Percentiles rank a stretch among this genome's conserved stretches.
These are phyloP conservation scores for Melopsittacus undulatus DNA, from an alignment of 2,797 vertebrate genomes.

Conservation along the genomic window DNA sequence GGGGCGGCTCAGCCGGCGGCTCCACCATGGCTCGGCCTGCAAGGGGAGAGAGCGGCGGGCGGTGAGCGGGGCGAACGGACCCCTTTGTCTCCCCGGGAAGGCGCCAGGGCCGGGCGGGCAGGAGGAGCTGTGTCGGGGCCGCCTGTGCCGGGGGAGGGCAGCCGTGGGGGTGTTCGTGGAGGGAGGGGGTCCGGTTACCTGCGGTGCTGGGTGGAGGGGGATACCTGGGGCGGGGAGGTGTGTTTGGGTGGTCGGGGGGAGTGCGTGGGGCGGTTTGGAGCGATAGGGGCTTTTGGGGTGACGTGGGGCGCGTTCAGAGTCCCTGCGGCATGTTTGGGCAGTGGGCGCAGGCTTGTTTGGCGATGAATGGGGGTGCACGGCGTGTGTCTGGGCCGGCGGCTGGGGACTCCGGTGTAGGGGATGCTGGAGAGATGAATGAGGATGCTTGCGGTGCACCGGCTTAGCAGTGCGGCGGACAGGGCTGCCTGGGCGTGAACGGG, in stretches of 20 bases:
- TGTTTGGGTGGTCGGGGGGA: neutral
- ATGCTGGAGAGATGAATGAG: neutral
- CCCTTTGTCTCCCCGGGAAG: neutral
- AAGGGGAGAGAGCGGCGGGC: neutral
- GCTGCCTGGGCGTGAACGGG: neutral
- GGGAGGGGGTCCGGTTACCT: neutral
- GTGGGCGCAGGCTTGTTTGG: neutral
- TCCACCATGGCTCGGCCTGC: conserved; percentile 74
- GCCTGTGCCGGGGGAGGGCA: neutral
- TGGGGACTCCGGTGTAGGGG: neutral
- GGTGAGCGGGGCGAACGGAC: neutral
- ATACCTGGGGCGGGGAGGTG: neutral
- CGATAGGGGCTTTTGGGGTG: neutral
- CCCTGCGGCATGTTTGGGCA: neutral
- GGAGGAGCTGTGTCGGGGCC: neutral
- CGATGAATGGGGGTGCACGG: neutral
- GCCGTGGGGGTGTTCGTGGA: neutral
- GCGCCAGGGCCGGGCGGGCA: neutral
- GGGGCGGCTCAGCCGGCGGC: conserved; percentile 53
- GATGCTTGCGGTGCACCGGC: neutral
- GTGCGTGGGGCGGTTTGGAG: neutral
- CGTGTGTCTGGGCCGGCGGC: too few relatives aligned
- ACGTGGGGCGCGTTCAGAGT: neutral
- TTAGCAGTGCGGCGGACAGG: neutral
- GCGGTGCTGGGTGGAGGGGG: neutral